Percentiles rank a stretch among this genome's conserved stretches.
These are phyloP conservation scores for Ornithoptera alexandrae DNA, from an alignment of 2,888 invertebrate genomes.

Conservation along the genomic window DNA sequence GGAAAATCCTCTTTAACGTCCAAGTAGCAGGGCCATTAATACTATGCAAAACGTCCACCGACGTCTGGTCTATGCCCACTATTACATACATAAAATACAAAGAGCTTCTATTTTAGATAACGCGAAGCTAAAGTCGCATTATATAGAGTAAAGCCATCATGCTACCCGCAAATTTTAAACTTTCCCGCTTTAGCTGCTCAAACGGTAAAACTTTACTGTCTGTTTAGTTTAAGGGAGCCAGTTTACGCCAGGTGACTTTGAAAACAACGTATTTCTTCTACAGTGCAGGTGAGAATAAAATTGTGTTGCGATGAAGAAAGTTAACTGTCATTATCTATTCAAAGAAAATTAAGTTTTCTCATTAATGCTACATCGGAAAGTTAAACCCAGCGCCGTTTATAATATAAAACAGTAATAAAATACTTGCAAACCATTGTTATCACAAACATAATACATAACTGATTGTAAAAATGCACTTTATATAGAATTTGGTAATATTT, in stretches of 20 bases:
- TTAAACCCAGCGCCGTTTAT: background rate
- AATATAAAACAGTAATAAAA: too few relatives aligned
- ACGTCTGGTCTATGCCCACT: conserved; percentile 12
- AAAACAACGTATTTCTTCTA: conserved; percentile 56
- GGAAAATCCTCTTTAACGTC: conserved; percentile 3
- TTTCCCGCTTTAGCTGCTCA: conserved; percentile 46
- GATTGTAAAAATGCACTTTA: too few relatives aligned
- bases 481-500: too few relatives aligned
- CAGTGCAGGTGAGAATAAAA: conserved; percentile 45
- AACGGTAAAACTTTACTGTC: conserved; percentile 56
- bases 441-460: too few relatives aligned
- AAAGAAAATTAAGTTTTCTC: background rate
- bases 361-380: background rate
- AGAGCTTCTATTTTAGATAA: conserved; percentile 31
- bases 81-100: conserved; percentile 25
- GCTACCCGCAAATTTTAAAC: conserved; percentile 46
- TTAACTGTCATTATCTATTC: conserved; percentile 21
- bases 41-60: conserved; percentile 18
- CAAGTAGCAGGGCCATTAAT: conserved; percentile 14
- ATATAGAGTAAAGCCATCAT: conserved; percentile 34
- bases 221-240: conserved; percentile 65
- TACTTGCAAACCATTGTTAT: too few relatives aligned
- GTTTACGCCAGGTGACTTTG: conserved; percentile 63
- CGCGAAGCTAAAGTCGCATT: conserved; percentile 32
- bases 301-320: conserved; percentile 31